Evolutionary conservation across 2,888 invertebrate genomes (phyloP).

Genomic region (Miltochrista miniata): DNA sequence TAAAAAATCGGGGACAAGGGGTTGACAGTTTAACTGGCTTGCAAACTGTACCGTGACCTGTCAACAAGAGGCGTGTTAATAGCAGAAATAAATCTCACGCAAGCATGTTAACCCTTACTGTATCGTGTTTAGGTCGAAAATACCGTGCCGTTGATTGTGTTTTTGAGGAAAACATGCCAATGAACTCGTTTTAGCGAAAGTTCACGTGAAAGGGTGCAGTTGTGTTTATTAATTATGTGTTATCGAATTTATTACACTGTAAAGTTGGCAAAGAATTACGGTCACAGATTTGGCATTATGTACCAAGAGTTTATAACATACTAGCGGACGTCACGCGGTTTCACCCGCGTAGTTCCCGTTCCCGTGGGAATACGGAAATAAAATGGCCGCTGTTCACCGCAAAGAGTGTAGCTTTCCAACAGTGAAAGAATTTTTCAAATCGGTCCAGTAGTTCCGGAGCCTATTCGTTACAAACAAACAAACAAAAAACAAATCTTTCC

Average conservation of each 20-base stretch:
- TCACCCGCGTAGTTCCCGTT: no score
- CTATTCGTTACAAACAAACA: no score
- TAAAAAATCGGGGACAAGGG: slow-evolving; percentile 41
- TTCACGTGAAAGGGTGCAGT: slow-evolving; percentile 26
- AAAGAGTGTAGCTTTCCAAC: no score
- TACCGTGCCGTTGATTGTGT: neutral
- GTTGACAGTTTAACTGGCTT: slow-evolving; percentile 41
- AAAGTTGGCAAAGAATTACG: no score
- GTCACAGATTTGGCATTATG: no score
- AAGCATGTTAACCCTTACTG: slow-evolving; percentile 10
- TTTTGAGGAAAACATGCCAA: slow-evolving; percentile 19
- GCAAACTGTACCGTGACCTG: slow-evolving; percentile 46
- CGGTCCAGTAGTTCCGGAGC: no score
- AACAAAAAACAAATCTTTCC: no score
- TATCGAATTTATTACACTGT: slow-evolving; percentile 18
- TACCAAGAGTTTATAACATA: no score
- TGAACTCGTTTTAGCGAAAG: slow-evolving; percentile 28
- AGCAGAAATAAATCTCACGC: neutral
- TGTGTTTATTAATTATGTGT: slow-evolving; percentile 29
- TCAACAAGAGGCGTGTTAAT: slow-evolving; percentile 39
- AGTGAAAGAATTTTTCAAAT: no score
- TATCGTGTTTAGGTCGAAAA: slow-evolving; percentile 20
- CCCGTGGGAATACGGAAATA: no score
- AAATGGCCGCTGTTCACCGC: no score
- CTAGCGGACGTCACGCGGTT: no score